These are phyloP conservation scores for Cryptoblepharus egeriae DNA, from an alignment of 2,797 vertebrate species.

Conservation along the genomic window DNA sequence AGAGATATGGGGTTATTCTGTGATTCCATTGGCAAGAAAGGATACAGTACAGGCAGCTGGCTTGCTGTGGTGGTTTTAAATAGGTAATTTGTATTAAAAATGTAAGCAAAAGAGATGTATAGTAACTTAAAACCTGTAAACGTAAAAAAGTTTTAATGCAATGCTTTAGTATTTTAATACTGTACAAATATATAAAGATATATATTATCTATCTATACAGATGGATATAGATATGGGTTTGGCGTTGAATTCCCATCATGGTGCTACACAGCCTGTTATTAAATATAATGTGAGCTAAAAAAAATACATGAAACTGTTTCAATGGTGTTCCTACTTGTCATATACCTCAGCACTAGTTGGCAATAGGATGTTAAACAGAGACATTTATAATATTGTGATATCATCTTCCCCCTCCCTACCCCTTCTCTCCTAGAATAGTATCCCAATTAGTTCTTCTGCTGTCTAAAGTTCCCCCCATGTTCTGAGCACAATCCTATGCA, in stretches of 20 bases:
- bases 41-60: slow-evolving; percentile 90
- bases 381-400: slow-evolving; percentile 79
- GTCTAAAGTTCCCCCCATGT: too few relatives aligned
- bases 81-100: slow-evolving; percentile 90
- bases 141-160: slow-evolving; percentile 79
- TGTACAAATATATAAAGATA: slow-evolving; percentile 86
- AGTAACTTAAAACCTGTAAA: slow-evolving; percentile 95
- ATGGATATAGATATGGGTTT: slow-evolving; percentile 76
- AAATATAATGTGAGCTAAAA: slow-evolving; percentile 90
- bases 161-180: slow-evolving; percentile 94
- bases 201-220: slow-evolving; percentile 36
- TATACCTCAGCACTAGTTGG: slow-evolving; percentile 99
- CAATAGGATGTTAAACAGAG: slow-evolving; percentile 90
- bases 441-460: too few relatives aligned
- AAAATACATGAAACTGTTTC: slow-evolving; percentile 84
- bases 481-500: too few relatives aligned
- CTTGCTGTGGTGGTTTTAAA: slow-evolving; percentile 91
- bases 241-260: slow-evolving; percentile 90
- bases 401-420: slow-evolving; percentile 75
- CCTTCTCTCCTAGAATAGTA: slow-evolving; percentile 62
- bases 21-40: slow-evolving; percentile 72
- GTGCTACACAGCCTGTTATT: slow-evolving; percentile 96
- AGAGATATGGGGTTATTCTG: slow-evolving; percentile 87
- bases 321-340: slow-evolving; percentile 93
- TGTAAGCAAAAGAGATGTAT: slow-evolving; percentile 90